Evolutionary conservation across 1,140 invertebrate species (phyloP).

Genomic region (Atta texana): DNA sequence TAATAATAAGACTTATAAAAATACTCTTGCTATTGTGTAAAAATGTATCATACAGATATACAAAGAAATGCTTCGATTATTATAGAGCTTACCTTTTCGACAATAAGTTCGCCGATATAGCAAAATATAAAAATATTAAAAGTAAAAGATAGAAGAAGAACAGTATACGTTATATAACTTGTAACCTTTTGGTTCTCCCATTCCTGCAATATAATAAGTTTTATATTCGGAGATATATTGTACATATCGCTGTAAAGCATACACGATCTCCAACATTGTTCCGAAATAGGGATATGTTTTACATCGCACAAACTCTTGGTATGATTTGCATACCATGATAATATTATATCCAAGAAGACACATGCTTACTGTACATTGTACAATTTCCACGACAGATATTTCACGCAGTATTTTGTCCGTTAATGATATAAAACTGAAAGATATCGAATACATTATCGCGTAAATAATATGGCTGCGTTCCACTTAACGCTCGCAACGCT

Average conservation of each 20-base stretch:
- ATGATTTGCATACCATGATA: constrained; percentile 63
- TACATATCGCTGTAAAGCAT: background rate
- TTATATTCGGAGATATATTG: background rate
- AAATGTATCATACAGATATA: background rate
- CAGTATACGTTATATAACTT: constrained; percentile 55
- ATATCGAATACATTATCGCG: background rate
- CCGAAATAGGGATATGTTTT: constrained; percentile 3
- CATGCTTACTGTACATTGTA: constrained; percentile 59
- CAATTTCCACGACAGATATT: constrained; percentile 74
- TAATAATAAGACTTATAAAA: too few species aligned
- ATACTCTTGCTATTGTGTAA: background rate
- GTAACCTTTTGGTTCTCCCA: constrained; percentile 57
- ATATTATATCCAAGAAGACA: constrained; percentile 68
- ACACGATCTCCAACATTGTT: background rate
- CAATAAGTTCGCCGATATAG: constrained; percentile 74
- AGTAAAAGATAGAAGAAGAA: constrained; percentile 68
- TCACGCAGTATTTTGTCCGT: constrained; percentile 56
- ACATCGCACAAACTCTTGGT: constrained; percentile 1
- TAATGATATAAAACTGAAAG: constrained; percentile 66
- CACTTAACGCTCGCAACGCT: too few species aligned
- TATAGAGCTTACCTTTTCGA: constrained; percentile 61
- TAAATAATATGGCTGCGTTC: background rate
- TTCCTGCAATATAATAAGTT: constrained; percentile 63
- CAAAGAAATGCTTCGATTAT: background rate
- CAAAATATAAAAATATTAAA: constrained; percentile 78